Conservation (phyloP, 2,888 invertebrate species). For the Phaedon cochleariae region DNA sequence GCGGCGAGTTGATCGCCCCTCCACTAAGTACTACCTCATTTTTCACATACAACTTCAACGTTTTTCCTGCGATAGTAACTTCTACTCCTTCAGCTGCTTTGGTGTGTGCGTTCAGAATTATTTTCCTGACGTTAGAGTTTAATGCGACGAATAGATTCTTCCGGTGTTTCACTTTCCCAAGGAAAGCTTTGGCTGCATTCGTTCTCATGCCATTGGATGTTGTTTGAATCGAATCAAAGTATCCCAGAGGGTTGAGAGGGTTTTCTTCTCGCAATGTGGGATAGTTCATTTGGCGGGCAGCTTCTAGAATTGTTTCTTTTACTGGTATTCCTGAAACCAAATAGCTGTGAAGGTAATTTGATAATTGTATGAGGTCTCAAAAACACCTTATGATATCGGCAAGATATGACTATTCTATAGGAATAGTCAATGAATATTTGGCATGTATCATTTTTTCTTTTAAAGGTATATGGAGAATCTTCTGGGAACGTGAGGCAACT, state of each 20-base stretch:
- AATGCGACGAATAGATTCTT: conserved; percentile 69
- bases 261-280: conserved; percentile 42
- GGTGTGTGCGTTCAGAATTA: conserved; percentile 63
- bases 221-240: conserved; percentile 45
- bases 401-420: too few relatives aligned
- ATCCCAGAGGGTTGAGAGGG: conserved; percentile 51
- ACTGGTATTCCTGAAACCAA: conserved; percentile 45
- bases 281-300: conserved; percentile 62
- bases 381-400: too few relatives aligned
- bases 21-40: conserved; percentile 73
- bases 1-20: conserved; percentile 73
- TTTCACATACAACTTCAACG: conserved; percentile 57
- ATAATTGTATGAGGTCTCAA: too few relatives aligned
- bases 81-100: conserved; percentile 63
- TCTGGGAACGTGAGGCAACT: too few relatives aligned
- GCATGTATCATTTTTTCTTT: too few relatives aligned
- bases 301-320: conserved; percentile 52
- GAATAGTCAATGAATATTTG: too few relatives aligned
- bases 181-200: conserved; percentile 76
- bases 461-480: too few relatives aligned
- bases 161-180: conserved; percentile 65
- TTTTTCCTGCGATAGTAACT: conserved; percentile 55
- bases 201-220: conserved; percentile 59
- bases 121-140: conserved; percentile 65
- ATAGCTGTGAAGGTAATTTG: too few relatives aligned